Evolutionary conservation across 2,888 invertebrate genomes (phyloP).

Genomic region (Chaetogeoica ovagalla): DNA sequence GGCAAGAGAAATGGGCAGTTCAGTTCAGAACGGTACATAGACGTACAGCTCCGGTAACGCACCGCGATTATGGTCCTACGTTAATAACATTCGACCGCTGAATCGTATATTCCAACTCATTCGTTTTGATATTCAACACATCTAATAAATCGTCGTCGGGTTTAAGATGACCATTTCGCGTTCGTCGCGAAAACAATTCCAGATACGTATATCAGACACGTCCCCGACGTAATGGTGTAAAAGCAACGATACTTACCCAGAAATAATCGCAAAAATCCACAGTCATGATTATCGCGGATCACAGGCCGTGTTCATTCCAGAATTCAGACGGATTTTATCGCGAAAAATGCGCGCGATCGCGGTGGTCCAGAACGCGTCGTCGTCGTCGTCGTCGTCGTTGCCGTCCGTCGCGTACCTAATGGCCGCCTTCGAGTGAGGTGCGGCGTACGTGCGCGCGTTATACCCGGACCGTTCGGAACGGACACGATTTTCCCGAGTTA

Average conservation of each 20-base stretch:
- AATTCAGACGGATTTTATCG: background rate
- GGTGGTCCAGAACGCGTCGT: background rate
- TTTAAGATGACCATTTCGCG: no score
- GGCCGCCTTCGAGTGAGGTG: background rate
- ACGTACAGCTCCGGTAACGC: no score
- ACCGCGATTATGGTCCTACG: no score
- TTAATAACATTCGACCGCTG: no score
- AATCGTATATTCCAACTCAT: no score
- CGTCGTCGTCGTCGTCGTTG: background rate
- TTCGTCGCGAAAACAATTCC: background rate
- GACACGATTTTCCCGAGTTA: no score
- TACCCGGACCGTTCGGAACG: no score
- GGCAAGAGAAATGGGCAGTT: no score
- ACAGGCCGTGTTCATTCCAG: slow-evolving; percentile 36
- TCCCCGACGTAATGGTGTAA: background rate
- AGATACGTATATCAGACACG: background rate
- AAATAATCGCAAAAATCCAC: slow-evolving; percentile 67
- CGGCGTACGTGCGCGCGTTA: no score
- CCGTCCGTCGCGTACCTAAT: background rate
- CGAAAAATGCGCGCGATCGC: background rate
- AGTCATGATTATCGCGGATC: slow-evolving; percentile 60
- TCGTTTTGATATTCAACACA: no score
- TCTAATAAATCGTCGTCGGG: background rate
- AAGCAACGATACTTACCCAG: slow-evolving; percentile 62
- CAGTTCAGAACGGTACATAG: no score